Base-by-base conservation (phyloP, 1,140 invertebrate genomes). In the Drosophila paulistorum region DNA sequence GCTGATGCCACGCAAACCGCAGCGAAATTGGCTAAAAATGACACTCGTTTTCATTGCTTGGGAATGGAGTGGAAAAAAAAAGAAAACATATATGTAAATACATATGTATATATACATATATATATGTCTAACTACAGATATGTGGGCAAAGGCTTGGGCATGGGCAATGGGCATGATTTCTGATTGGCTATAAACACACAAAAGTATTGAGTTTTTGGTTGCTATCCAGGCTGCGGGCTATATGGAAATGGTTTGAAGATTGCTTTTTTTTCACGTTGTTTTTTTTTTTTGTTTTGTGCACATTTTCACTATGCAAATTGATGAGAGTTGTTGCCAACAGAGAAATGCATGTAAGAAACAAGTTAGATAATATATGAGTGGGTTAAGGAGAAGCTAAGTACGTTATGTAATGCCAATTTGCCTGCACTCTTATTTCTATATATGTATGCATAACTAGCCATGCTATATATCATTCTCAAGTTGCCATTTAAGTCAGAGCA, bases 101-200 rank as follows among this genome's bases (percentile, higher is more conserved):
- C 17, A 17, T n/a, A 23, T 23, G 23, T 51, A 23, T 23, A 5
- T 39, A n/a, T n/a, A 23, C 11, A 51, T 51, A 23, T 23, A 5
- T 39, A n/a, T n/a, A 23, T 23, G 20, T 51, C 10, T 23, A 11
- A 6, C 30, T 51, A 51, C 14, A 45, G 14, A 48, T 54, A 62
- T 42, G 59, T 45, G 68, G 71, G 45, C 17, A 48, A 55, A 68
- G 78, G 86, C 83, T 79, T 85, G 81, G 81, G 77, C 77, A 65
- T 85, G 82, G 82, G 82, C 83, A 86, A 66, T 86, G 82, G 82
- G 82, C 83, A 86, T 86, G 82, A 87, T 86, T 86, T 87, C 83
- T 87, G 82, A 86, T 86, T 86, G 82, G 83, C 79, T 79, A 85
- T 85, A 86, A 86, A 87, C 82, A 86, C 83, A 86, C 82, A 86